Base-by-base conservation (phyloP, 1,140 invertebrate genomes). In the Dufourea novaeangliae region DNA sequence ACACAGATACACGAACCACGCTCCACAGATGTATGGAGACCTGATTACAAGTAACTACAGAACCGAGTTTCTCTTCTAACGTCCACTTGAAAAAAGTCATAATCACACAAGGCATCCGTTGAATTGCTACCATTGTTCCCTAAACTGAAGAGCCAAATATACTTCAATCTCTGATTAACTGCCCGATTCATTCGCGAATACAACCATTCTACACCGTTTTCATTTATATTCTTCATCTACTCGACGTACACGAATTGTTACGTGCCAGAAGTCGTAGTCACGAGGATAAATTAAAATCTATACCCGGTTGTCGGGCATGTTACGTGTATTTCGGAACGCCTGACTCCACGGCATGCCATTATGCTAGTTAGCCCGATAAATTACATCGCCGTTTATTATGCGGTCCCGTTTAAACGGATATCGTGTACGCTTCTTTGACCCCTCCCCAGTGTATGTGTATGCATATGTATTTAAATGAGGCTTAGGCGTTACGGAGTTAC, bases 401-500 rank as follows among this genome's bases (percentile, higher is more conserved):
- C 29, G 32, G 52, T 32, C 41, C 56, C 59, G 57, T 69, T 59
- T 61, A 69, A 76, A 76, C 56, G 66, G 63, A 39, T 74, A 68
- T 75, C n/a, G 50, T 52, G 22, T 10, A 27, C 34, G 69, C n/a
- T 73, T 73, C 59, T 64, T 73, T 34, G 57, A 17, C 52, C 8
- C 4, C 6, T n/a, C n/a, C 4, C 17, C 12, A 14, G 12, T 14
- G 41, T 14, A n/a, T 44, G 27, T 17, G 2, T n/a, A 37, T 62
- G 75, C 56, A 78, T 68, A 66, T 56, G 70, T 64, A 83, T 83
- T 83, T 83, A 83, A 74, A 83, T 74, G 80, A 83, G 70, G 56
- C 54, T 79, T 6, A 61, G 27, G 29, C 64, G 50, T 72, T 44
- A 56, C 27, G 37, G 32, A 56, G 77, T 83, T 67, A 74, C 75